phyloP scores from a whole-genome alignment of 2,113 vertebrate genomes.

The Odontophorus gujanensis region DNA sequence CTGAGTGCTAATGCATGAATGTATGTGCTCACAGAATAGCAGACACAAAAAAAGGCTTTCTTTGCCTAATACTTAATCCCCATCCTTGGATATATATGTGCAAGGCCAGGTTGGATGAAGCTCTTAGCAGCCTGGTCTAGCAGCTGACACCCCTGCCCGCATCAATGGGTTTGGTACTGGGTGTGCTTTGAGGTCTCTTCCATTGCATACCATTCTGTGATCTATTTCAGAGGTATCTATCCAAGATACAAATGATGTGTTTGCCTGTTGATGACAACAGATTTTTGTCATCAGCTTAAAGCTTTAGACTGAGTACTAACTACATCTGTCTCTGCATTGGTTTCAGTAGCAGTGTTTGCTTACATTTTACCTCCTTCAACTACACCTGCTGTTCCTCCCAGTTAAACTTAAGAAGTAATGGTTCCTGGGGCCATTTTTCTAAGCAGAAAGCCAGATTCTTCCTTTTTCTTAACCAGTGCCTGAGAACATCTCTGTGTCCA shows the following conservation, averaged over 20 bases:
- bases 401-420: not conserved
- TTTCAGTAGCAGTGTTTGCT: not conserved
- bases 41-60: not conserved
- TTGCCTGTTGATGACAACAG: not conserved
- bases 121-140: not conserved
- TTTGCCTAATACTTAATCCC: not conserved
- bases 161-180: not conserved
- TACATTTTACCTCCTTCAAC: fast-evolving
- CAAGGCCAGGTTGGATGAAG: not conserved
- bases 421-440: not conserved
- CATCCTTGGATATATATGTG: too few relatives aligned
- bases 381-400: not conserved
- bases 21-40: not conserved
- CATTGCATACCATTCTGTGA: not conserved
- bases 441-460: not conserved
- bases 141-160: not conserved
- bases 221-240: not conserved
- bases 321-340: not conserved
- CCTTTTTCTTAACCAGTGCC: not conserved
- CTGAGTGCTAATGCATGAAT: not conserved
- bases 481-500: not conserved
- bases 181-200: not conserved
- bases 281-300: not conserved
- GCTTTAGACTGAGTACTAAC: not conserved
- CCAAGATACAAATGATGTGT: not conserved